Percentiles rank a stretch among this genome's conserved stretches.
Evolutionary conservation across 2,797 vertebrate species (phyloP).

Genomic region (Odontamblyopus lacepedii): DNA sequence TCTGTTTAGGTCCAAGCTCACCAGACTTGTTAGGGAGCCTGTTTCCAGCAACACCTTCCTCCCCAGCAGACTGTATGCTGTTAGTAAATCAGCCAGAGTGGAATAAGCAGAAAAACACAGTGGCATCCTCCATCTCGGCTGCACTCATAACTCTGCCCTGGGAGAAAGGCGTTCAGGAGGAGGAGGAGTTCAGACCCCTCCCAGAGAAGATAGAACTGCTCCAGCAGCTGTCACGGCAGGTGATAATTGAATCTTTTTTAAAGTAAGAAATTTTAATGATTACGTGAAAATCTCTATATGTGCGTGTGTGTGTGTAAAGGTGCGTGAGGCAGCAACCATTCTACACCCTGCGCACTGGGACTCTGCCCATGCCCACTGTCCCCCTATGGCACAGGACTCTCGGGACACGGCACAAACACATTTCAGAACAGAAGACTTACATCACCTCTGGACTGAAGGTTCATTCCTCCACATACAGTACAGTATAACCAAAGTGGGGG

Average conservation of each 20-base stretch:
- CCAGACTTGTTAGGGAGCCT: constrained; percentile 44
- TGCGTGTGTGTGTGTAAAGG: constrained; percentile 46
- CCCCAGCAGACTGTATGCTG: constrained; percentile 45
- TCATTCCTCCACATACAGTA: neutral
- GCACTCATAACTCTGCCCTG: constrained; percentile 57
- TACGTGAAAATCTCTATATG: too few species aligned
- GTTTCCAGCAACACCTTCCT: constrained; percentile 39
- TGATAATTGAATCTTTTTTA: constrained; percentile 33
- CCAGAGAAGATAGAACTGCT: constrained; percentile 84
- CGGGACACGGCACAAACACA: constrained; percentile 9
- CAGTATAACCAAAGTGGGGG: too few species aligned
- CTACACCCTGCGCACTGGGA: constrained; percentile 36
- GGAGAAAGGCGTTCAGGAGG: constrained; percentile 51
- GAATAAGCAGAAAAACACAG: constrained; percentile 4
- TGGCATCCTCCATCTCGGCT: constrained; percentile 27
- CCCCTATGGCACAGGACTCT: neutral
- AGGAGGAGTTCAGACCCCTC: constrained; percentile 87
- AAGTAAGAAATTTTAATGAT: neutral
- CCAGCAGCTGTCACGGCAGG: constrained; percentile 79
- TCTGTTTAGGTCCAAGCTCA: constrained; percentile 24
- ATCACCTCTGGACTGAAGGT: neutral
- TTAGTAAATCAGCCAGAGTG: constrained; percentile 56
- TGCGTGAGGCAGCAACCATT: constrained; percentile 72
- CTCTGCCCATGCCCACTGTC: too few species aligned
- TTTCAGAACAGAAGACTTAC: neutral